Percentiles rank a stretch among this genome's conserved stretches.
Evolutionary conservation across 2,888 invertebrate genomes (phyloP).

Genomic region (Drosophila macrothrix): DNA sequence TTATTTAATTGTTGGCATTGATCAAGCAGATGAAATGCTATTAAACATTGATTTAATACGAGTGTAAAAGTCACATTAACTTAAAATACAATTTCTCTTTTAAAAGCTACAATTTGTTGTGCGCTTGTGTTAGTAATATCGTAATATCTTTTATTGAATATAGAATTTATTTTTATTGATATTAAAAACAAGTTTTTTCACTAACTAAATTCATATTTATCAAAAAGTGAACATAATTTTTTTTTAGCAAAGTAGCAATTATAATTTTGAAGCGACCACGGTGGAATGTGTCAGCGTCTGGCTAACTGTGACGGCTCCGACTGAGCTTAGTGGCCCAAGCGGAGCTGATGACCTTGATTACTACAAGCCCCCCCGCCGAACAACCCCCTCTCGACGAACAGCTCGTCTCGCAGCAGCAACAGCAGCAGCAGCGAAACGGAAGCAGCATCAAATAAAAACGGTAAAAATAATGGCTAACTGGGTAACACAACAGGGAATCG

Average conservation of each 20-base stretch:
- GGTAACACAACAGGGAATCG: conserved; percentile 24
- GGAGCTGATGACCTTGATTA: conserved; percentile 78
- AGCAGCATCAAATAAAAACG: conserved; percentile 73
- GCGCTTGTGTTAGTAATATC: too few species aligned
- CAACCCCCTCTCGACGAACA: background rate
- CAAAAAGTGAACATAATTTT: background rate
- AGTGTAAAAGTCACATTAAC: background rate
- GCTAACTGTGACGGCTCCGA: conserved; percentile 70
- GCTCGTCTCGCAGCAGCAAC: conserved; percentile 13
- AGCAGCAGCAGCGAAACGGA: conserved; percentile 36
- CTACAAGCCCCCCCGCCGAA: conserved; percentile 41
- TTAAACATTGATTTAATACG: background rate
- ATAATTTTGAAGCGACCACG: conserved; percentile 20
- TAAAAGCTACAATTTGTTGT: background rate
- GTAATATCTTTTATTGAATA: too few species aligned
- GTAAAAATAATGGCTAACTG: conserved; percentile 62
- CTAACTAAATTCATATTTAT: background rate
- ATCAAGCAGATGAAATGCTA: background rate
- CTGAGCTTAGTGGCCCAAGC: conserved; percentile 58
- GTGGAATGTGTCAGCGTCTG: conserved; percentile 74
- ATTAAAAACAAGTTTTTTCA: background rate
- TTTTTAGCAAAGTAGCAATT: background rate
- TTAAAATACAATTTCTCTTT: background rate
- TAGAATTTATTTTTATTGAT: too few species aligned
- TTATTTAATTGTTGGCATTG: background rate